Base-by-base conservation (phyloP, 2,888 invertebrate species). In the Morpho achilles region DNA sequence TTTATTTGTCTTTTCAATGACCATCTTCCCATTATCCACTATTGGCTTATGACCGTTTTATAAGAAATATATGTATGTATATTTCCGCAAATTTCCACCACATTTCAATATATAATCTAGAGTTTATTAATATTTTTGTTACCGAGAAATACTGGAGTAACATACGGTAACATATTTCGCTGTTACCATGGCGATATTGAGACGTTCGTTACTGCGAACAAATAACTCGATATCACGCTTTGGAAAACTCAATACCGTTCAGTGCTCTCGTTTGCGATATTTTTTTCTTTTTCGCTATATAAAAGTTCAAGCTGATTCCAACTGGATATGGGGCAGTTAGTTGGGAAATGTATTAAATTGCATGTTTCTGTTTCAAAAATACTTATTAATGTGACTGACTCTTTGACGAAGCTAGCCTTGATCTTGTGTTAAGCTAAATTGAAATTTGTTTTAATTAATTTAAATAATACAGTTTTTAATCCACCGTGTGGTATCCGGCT, bases 191-290 rank as follows among this genome's bases (percentile, higher is more conserved):
- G 40, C 53, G 41, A 22, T 53, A 54, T 42, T 55, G 44, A 51
- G 50, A 39, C 48, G 48, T 51, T 52, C 59, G 51, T 52, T 56
- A 56, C 52, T 8, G 9, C 39, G 47, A 56, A 16, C 39, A 51
- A 58, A 47, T 57, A 63, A 53, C 59, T 50, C 56, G 55, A 58
- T 64, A 58, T 41, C 53, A 48, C 55, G 56, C 56, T 56, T 58
- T 62, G 60, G 40, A 53, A 59, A 58, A 64, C 53, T 59, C 60
- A 55, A 62, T 59, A 58, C 53, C 57, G 53, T 63, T 56, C 58
- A 53, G 48, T 53, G 58, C 40, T 56, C 59, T 61, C 61, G 63
- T 61, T 61, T 61, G 56, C 51, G 50, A n/a, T 47, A 47, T 61
- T 56, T 64, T 57, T 53, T 56, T 56, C 49, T 32, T 57, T 58